phyloP scores from a whole-genome alignment of 2,888 invertebrate genomes.

The Laspeyria flexula region DNA sequence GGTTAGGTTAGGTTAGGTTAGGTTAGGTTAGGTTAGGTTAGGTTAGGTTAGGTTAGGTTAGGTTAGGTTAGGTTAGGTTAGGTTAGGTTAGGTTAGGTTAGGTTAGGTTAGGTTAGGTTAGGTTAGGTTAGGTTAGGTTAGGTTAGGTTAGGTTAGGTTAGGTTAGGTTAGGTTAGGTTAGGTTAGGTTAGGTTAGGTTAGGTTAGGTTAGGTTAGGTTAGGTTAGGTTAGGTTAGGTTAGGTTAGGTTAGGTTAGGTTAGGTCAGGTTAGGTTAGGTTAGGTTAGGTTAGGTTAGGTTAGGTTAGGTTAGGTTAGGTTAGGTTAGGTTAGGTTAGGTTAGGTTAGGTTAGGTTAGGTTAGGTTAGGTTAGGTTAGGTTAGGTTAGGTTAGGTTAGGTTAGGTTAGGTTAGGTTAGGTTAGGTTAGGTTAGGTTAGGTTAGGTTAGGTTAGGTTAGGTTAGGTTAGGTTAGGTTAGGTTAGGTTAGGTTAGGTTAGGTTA shows the following conservation, averaged over 20 bases:
- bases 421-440: slow-evolving; percentile 10
- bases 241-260: slow-evolving; percentile 17
- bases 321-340: slow-evolving; percentile 26
- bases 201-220: slow-evolving; percentile 17
- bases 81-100: slow-evolving; percentile 21
- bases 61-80: slow-evolving; percentile 19
- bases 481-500: slow-evolving; percentile 27
- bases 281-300: slow-evolving; percentile 30
- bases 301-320: slow-evolving; percentile 30
- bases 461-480: slow-evolving; percentile 25
- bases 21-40: slow-evolving; percentile 16
- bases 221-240: slow-evolving; percentile 22
- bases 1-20: slow-evolving; percentile 20
- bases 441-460: slow-evolving; percentile 36
- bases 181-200: slow-evolving; percentile 9
- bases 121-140: slow-evolving; percentile 9
- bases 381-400: slow-evolving; percentile 31
- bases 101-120: slow-evolving; percentile 15
- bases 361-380: slow-evolving; percentile 32
- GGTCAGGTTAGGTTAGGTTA: slow-evolving; percentile 25
- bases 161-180: slow-evolving; percentile 21
- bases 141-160: slow-evolving; percentile 34
- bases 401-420: slow-evolving; percentile 13
- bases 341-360: slow-evolving; percentile 25
- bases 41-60: slow-evolving; percentile 14